Evolutionary conservation across 2,797 vertebrate species (phyloP).

Genomic region (Morus bassanus): DNA sequence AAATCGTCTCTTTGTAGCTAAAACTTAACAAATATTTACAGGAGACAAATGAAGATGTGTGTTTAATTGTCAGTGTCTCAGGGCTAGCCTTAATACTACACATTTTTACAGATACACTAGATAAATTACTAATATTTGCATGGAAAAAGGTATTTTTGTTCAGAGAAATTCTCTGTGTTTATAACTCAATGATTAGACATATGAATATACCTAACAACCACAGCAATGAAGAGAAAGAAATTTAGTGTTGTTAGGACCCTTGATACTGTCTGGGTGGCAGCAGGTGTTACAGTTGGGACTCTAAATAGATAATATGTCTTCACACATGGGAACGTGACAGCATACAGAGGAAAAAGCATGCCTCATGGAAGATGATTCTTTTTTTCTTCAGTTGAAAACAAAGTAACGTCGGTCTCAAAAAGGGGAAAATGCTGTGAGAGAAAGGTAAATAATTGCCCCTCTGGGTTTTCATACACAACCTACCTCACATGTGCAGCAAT

Average conservation of each 20-base stretch:
- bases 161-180: conserved; percentile 1
- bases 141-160: background rate
- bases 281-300: conserved; percentile 17
- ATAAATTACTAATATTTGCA: background rate
- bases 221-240: background rate
- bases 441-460: conserved; percentile 33
- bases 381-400: background rate
- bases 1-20: background rate
- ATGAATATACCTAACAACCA: background rate
- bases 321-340: conserved; percentile 1
- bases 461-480: conserved; percentile 24
- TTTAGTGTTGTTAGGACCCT: background rate
- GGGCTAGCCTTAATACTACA: background rate
- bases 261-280: background rate
- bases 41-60: background rate
- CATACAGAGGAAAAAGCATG: conserved; percentile 27
- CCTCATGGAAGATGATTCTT: conserved; percentile 21
- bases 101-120: background rate
- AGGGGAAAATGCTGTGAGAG: background rate
- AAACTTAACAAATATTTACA: background rate
- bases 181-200: conserved; percentile 10
- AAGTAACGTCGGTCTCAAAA: background rate
- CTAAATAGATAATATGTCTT: conserved; percentile 36
- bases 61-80: background rate
- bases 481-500: conserved; percentile 21